Base-by-base conservation (phyloP, 2,888 invertebrate genomes). In the Atethmia centrago region DNA sequence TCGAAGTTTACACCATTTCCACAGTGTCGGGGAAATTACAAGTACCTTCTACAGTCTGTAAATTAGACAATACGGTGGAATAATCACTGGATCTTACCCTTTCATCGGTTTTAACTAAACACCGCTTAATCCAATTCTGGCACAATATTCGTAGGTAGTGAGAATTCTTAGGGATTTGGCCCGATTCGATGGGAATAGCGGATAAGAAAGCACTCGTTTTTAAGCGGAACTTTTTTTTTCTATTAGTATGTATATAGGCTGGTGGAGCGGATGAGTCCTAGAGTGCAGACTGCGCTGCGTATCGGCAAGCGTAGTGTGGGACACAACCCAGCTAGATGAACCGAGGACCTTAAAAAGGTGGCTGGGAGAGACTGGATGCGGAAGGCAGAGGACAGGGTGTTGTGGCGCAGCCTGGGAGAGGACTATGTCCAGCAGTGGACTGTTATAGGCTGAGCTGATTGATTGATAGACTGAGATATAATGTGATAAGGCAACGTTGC, bases 41-140 rank as follows among this genome's bases (percentile, higher is more conserved):
- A 82, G 76, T 82, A 74, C 58, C 78, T 83, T 19, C 74, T 71
- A 66, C 25, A 42, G 25, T 19, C 58, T 64, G 45, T 78, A 82
- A 85, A 86, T 85, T 80, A 84, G 86, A 86, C 84, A 87, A 87
- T 80, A 75, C 79, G 65, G 63, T 68, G 79, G 78, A 84, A 86
- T 89, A 88, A 88, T 89, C 85, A 82, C 76, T 74, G 70, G 68
- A 83, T 81, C 79, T 85, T 72, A 82, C 85, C 90, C 87, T 89
- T 88, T 89, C 89, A 90, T 88, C 84, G 88, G 88, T 87, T 89
- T 87, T 88, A 87, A 87, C 87, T 89, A 89, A 89, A 89, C 85
- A 89, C 88, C 86, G 81, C 87, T 90, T 89, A 91, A 92, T 91
- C 89, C 88, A 86, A 87, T 89, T 87, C 87, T 76, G 83, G 82